Percentiles rank a stretch among this genome's conserved stretches.
These are phyloP conservation scores for Heliconius ethilla DNA, from an alignment of 2,888 invertebrate genomes.

Conservation along the genomic window DNA sequence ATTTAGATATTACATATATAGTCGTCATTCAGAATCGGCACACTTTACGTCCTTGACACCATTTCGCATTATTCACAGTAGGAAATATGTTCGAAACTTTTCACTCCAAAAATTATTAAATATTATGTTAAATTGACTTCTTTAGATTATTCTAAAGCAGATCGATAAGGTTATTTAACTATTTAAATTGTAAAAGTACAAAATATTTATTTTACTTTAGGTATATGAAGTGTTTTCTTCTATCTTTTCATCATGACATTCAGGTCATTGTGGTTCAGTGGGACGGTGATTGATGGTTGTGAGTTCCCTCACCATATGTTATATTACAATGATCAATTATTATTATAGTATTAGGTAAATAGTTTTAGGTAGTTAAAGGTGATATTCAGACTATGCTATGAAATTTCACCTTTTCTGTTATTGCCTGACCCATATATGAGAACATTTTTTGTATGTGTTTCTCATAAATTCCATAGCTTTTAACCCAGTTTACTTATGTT, in stretches of 20 bases:
- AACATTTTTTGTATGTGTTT: slow-evolving; percentile 53
- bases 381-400: slow-evolving; percentile 15
- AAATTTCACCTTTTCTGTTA: slow-evolving; percentile 26
- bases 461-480: slow-evolving; percentile 53
- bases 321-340: background rate
- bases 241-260: background rate
- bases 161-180: background rate
- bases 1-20: slow-evolving; percentile 32
- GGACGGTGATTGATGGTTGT: background rate
- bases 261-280: background rate
- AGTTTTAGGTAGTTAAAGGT: background rate
- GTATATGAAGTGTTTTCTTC: background rate
- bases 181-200: too few species aligned
- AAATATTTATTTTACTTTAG: too few species aligned
- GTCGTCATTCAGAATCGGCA: slow-evolving; percentile 38
- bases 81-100: slow-evolving; percentile 30
- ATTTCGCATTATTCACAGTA: slow-evolving; percentile 63
- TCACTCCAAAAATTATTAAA: background rate
- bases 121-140: background rate
- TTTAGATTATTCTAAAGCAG: background rate
- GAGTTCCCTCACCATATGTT: background rate
- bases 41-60: slow-evolving; percentile 63
- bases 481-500: slow-evolving; percentile 62
- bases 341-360: too few species aligned
- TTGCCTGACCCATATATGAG: slow-evolving; percentile 23